A percentile compares a stretch with the other conserved stretches of the same genome.
Conservation (phyloP, 2,888 invertebrate genomes). For the Drosophila planitibia region DNA sequence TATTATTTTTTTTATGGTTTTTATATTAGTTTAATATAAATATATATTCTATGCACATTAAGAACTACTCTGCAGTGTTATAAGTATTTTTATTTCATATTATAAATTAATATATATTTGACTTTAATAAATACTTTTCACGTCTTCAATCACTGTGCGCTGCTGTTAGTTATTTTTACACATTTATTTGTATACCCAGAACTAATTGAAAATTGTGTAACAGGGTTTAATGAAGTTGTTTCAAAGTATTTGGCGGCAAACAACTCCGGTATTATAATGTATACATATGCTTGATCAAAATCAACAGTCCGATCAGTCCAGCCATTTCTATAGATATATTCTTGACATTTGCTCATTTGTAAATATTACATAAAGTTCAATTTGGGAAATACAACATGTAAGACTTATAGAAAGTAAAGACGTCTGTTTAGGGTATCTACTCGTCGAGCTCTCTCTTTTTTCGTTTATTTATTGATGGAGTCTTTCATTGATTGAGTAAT, state of each 20-base stretch:
- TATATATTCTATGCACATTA: background rate
- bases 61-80: too few species aligned
- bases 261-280: fast-evolving
- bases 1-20: background rate
- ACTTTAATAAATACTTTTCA: background rate
- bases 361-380: too few species aligned
- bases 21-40: background rate
- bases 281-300: background rate
- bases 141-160: constrained; percentile 24
- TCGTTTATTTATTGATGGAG: constrained; percentile 23
- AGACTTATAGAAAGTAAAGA: background rate
- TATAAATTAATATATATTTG: background rate
- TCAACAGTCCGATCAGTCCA: too few species aligned
- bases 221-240: background rate
- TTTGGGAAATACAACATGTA: too few species aligned
- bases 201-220: background rate
- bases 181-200: background rate
- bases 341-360: background rate
- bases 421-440: background rate
- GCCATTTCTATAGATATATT: background rate
- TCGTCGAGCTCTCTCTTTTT: background rate
- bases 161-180: background rate
- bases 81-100: background rate
- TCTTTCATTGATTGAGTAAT: constrained; percentile 65
- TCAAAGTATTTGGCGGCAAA: background rate